A percentile compares a stretch with the other conserved stretches of the same genome.
These are phyloP conservation scores for Pipistrellus kuhlii DNA, from an alignment of 2,797 vertebrate genomes.

Conservation along the genomic window DNA sequence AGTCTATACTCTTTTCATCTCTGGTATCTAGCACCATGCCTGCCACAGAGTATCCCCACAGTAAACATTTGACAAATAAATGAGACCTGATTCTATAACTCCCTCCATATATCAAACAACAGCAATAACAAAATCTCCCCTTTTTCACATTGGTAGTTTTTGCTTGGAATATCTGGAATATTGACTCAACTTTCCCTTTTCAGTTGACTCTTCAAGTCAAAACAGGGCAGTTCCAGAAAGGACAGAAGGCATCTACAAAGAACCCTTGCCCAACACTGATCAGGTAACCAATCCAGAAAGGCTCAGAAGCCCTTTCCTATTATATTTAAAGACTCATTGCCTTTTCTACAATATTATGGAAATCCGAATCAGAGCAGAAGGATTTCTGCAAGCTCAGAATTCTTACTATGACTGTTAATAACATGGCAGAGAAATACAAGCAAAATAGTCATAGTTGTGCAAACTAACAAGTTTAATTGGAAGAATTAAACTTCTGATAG, in stretches of 20 bases:
- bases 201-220: slow-evolving; percentile 50
- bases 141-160: slow-evolving; percentile 27
- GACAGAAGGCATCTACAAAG: slow-evolving; percentile 58
- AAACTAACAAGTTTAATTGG: slow-evolving; percentile 79
- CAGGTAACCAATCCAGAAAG: slow-evolving; percentile 60
- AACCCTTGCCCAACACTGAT: slow-evolving; percentile 31
- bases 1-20: background rate
- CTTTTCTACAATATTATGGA: slow-evolving; percentile 26
- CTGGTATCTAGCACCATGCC: background rate
- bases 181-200: slow-evolving; percentile 36
- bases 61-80: background rate
- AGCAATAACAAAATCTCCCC: background rate
- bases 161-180: slow-evolving; percentile 52
- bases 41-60: background rate
- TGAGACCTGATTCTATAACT: background rate
- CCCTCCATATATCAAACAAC: background rate
- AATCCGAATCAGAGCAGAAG: slow-evolving; percentile 54
- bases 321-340: background rate
- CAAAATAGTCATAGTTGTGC: slow-evolving; percentile 62
- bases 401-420: slow-evolving; percentile 68
- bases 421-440: slow-evolving; percentile 44
- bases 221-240: slow-evolving; percentile 49
- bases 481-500: slow-evolving; percentile 80
- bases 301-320: background rate
- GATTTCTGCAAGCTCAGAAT: slow-evolving; percentile 51